Percentiles rank a stretch among this genome's conserved stretches.
phyloP scores from a whole-genome alignment of 2,797 vertebrate genomes.

The Tapera naevia region DNA sequence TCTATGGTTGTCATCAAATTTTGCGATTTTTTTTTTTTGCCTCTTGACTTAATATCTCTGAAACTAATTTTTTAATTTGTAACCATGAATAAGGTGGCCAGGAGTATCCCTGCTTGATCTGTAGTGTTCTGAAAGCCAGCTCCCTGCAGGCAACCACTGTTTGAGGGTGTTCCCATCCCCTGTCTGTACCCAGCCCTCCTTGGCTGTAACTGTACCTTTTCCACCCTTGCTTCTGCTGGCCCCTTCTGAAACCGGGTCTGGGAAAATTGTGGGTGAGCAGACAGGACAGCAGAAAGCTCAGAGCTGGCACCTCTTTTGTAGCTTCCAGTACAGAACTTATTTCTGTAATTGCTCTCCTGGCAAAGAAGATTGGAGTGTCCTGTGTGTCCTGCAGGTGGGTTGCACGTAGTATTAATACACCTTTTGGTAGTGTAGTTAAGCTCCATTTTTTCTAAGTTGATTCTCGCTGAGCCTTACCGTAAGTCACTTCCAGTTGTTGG shows the following conservation, averaged over 20 bases:
- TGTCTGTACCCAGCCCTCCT: background rate
- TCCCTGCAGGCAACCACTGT: background rate
- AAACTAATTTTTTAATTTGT: background rate
- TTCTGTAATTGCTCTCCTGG: background rate
- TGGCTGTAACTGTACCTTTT: accelerated
- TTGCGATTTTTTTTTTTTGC: background rate
- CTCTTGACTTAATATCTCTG: background rate
- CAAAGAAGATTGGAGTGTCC: background rate
- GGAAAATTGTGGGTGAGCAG: background rate
- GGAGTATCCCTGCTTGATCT: background rate
- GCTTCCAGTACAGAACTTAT: background rate
- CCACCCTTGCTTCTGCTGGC: background rate
- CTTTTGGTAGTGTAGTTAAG: background rate
- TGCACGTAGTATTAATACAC: background rate
- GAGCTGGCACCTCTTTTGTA: background rate
- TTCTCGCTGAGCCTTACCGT: background rate
- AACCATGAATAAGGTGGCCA: background rate
- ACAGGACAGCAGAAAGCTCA: accelerated
- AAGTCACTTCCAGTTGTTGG: background rate
- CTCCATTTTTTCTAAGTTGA: background rate
- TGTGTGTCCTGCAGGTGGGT: accelerated
- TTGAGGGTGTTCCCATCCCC: accelerated
- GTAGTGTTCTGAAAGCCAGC: background rate
- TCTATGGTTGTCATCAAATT: background rate
- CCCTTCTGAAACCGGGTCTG: background rate